These are phyloP conservation scores for Argynnis bischoffii DNA, from an alignment of 2,888 invertebrate genomes.

Conservation along the genomic window DNA sequence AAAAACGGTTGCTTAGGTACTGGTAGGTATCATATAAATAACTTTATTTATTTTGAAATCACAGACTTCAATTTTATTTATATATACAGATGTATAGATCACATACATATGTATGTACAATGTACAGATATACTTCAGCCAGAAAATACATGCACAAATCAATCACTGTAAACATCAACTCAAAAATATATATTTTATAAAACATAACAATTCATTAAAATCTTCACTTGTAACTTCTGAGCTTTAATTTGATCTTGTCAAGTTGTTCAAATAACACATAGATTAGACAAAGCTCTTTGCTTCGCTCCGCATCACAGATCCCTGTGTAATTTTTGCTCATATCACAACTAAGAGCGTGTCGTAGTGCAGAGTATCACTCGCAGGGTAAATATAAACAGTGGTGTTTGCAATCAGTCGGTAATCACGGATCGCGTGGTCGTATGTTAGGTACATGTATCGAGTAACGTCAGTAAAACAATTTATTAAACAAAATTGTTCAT, in stretches of 20 bases:
- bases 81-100: too few species aligned
- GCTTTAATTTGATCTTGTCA: conserved; percentile 14
- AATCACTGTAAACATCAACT: too few species aligned
- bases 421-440: conserved; percentile 43
- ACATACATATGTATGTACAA: too few species aligned
- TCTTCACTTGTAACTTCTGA: neutral
- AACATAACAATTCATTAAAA: neutral
- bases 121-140: too few species aligned
- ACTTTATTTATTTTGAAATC: too few species aligned
- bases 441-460: conserved; percentile 16
- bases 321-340: conserved; percentile 20
- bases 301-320: conserved; percentile 13
- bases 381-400: conserved; percentile 46
- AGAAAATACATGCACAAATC: too few species aligned
- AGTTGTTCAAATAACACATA: conserved; percentile 16
- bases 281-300: conserved; percentile 19
- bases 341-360: conserved; percentile 32
- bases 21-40: too few species aligned
- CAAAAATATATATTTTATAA: neutral
- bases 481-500: neutral
- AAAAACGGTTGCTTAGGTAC: too few species aligned
- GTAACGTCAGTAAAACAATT: conserved; percentile 29
- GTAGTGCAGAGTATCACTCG: conserved; percentile 30
- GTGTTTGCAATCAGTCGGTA: conserved; percentile 45
- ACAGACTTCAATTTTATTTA: too few species aligned